Base-by-base conservation (phyloP, 2,113 vertebrate genomes). In the Pontoporia blainvillei region DNA sequence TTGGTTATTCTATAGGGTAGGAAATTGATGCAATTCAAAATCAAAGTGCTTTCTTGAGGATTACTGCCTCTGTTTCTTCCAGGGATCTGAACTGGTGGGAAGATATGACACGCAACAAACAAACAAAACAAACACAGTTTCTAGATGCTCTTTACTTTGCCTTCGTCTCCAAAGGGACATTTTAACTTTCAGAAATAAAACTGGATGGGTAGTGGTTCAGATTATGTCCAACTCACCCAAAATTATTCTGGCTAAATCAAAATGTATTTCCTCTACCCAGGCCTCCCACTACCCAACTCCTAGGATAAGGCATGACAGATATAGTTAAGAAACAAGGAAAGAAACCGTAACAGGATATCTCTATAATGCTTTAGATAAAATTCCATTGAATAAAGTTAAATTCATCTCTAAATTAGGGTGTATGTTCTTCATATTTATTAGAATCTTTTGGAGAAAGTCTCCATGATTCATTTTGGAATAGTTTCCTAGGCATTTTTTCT, bases 391-490 rank as follows among this genome's bases (percentile, higher is more conserved):
- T 76, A 61, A 78, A 89, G 39, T 86, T 88, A 69, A 96, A 46
- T 49, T 90, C 36, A 83, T 93, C 52, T 59, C 62, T 31, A 86
- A 86, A 49, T 86, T 27, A 93, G 31, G 8, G 57, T 79, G 18
- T 86, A 67, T 59, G 31, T 54, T 91, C 34, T 61, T 96, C 83
- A 92, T 97, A 90, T 96, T 95, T 97, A 90, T 86, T 67, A 92
- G 13, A 73, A 69, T 89, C 31, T 59, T 96, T 88, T 95, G 41
- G 67, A 76, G 75, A 90, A 96, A 82, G 34, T 95, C 78, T 93
- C 62, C 52, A 91, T 95, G 93, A 95, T 96, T 95, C 86, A 95
- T 90, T 96, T 93, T 76, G 89, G 78, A 95, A 93, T 95, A 52
- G 95, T 96, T 96, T 91, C 86, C 71, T 73, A 69, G 67, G 46